phyloP scores from a whole-genome alignment of 2,113 vertebrate genomes.

The Ptyas mucosa region DNA sequence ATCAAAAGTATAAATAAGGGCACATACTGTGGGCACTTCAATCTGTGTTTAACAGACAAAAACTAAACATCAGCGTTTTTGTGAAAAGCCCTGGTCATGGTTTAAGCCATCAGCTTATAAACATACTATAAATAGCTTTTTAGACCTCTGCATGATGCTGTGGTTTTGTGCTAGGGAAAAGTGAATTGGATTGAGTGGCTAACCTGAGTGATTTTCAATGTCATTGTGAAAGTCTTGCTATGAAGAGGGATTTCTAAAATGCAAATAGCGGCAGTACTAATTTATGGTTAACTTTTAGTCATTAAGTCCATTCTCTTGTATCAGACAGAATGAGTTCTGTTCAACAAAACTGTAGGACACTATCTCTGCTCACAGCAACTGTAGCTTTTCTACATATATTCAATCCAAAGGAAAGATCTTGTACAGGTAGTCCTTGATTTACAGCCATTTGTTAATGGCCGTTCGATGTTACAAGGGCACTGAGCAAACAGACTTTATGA shows the following conservation, averaged over 20 bases:
- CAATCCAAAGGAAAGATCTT: neutral
- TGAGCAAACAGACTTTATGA: neutral
- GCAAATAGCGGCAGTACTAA: neutral
- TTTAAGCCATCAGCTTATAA: conserved; percentile 21
- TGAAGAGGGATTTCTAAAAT: neutral
- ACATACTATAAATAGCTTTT: conserved; percentile 27
- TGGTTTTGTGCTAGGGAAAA: conserved; percentile 36
- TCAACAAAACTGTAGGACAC: neutral
- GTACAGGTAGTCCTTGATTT: neutral
- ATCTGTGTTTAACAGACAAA: conserved; percentile 47
- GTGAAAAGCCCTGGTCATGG: conserved; percentile 51
- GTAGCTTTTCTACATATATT: neutral
- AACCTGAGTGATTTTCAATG: conserved; percentile 27
- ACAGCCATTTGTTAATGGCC: neutral
- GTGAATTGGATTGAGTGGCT: conserved; percentile 18
- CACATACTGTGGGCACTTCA: conserved; percentile 34
- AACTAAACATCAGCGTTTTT: conserved; percentile 53
- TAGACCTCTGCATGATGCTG: conserved; percentile 41
- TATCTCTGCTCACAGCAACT: neutral
- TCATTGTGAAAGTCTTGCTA: conserved; percentile 47
- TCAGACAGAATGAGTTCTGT: neutral
- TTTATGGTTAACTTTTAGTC: neutral
- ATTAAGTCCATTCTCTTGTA: neutral
- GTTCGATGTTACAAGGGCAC: neutral
- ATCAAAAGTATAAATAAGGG: conserved; percentile 58